Conservation (phyloP, 2,113 vertebrate genomes). For the Crotalus helleri region DNA sequence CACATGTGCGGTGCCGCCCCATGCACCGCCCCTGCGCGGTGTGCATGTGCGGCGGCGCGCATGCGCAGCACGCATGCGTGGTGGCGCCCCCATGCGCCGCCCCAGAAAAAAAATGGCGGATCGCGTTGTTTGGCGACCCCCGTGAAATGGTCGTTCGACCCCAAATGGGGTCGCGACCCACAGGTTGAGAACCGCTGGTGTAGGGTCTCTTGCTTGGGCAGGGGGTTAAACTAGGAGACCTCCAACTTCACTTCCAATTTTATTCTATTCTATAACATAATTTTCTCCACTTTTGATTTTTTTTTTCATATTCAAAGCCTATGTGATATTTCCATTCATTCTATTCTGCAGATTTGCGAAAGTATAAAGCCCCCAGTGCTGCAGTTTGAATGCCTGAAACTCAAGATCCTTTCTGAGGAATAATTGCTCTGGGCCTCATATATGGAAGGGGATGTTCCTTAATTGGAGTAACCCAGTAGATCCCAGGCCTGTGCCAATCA, state of each 20-base stretch:
- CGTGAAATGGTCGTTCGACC: no score
- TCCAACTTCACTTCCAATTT: not conserved
- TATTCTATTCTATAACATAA: not conserved
- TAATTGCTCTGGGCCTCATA: not conserved
- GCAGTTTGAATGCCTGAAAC: not conserved
- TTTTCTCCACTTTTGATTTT: not conserved
- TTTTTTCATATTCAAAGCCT: not conserved
- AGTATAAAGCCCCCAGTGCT: not conserved
- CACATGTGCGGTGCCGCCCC: no score
- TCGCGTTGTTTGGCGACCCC: no score
- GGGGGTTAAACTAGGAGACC: not conserved
- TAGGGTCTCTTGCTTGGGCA: not conserved
- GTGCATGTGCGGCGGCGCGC: no score
- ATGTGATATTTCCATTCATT: not conserved
- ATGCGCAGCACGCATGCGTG: no score
- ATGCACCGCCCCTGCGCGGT: no score
- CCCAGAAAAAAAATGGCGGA: no score
- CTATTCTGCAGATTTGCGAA: no score
- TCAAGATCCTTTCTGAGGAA: not conserved
- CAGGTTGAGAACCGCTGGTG: not conserved
- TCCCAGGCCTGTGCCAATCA: not conserved
- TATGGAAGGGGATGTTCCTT: not conserved
- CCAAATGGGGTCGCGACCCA: no score
- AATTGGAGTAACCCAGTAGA: not conserved
- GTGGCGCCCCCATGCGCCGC: no score